phyloP scores from a whole-genome alignment of 2,113 vertebrate genomes.

The Zapornia atra region DNA sequence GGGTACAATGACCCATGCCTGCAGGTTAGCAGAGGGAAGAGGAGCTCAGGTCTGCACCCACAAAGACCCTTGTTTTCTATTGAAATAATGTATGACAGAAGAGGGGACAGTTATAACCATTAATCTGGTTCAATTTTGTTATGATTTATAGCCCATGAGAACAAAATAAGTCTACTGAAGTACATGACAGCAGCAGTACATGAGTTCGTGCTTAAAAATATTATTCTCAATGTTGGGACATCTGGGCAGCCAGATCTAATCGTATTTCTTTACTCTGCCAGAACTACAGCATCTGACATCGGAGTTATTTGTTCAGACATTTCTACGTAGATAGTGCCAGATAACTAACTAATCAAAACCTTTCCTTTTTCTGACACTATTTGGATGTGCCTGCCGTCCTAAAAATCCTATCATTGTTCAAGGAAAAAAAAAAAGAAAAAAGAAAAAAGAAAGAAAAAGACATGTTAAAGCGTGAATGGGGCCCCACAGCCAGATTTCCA shows the following conservation, averaged over 20 bases:
- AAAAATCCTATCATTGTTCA: neutral
- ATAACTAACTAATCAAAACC: conserved; percentile 55
- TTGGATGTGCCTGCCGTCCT: neutral
- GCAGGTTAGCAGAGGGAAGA: neutral
- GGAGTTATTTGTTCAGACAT: conserved; percentile 43
- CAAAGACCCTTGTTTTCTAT: neutral
- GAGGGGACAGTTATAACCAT: neutral
- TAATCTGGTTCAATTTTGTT: conserved; percentile 57
- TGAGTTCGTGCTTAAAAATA: conserved; percentile 66
- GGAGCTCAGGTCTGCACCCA: neutral
- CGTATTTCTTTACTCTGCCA: conserved; percentile 56
- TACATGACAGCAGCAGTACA: conserved; percentile 59
- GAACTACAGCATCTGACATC: conserved; percentile 47
- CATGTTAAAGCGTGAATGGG: neutral
- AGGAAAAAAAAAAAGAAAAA: neutral
- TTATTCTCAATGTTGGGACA: conserved; percentile 43
- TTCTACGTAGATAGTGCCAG: conserved; percentile 51
- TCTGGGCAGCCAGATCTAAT: conserved; percentile 66
- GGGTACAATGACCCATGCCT: neutral
- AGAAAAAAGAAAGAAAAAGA: neutral
- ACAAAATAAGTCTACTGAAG: conserved; percentile 49
- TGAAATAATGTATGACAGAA: conserved; percentile 29
- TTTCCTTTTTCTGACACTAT: conserved; percentile 46
- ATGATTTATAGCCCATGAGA: conserved; percentile 43
- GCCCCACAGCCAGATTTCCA: neutral